phyloP scores from a whole-genome alignment of 2,113 vertebrate species.

The Cryptomyrus ogoouensis region DNA sequence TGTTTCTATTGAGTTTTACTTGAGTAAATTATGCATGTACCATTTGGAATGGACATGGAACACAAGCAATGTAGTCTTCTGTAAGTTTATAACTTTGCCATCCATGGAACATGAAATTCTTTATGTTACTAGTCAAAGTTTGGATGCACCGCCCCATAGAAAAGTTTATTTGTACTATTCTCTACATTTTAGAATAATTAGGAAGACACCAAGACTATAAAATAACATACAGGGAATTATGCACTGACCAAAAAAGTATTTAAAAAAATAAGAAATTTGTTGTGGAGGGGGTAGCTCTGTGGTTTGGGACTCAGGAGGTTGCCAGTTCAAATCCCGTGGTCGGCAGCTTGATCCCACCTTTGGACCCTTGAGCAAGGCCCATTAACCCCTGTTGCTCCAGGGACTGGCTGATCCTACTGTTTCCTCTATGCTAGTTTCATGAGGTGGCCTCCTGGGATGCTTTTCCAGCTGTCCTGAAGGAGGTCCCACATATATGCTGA shows the following conservation, averaged over 20 bases:
- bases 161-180: background rate
- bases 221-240: background rate
- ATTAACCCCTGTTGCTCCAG: background rate
- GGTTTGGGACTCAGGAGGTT: background rate
- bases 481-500: background rate
- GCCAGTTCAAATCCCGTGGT: background rate
- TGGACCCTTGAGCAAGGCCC: background rate
- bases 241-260: background rate
- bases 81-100: background rate
- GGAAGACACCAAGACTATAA: background rate
- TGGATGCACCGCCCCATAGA: background rate
- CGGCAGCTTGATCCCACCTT: background rate
- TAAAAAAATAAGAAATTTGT: background rate
- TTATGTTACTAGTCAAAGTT: background rate
- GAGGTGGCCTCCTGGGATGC: background rate
- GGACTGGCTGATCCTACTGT: background rate
- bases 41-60: background rate
- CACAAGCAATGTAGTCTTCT: background rate
- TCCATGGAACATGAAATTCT: background rate
- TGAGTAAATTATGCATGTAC: background rate
- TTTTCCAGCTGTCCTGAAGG: background rate
- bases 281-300: background rate
- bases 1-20: background rate
- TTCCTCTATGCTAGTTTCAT: background rate
- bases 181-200: background rate